phyloP scores from a whole-genome alignment of 2,888 invertebrate genomes.

The Argyresthia albistria region DNA sequence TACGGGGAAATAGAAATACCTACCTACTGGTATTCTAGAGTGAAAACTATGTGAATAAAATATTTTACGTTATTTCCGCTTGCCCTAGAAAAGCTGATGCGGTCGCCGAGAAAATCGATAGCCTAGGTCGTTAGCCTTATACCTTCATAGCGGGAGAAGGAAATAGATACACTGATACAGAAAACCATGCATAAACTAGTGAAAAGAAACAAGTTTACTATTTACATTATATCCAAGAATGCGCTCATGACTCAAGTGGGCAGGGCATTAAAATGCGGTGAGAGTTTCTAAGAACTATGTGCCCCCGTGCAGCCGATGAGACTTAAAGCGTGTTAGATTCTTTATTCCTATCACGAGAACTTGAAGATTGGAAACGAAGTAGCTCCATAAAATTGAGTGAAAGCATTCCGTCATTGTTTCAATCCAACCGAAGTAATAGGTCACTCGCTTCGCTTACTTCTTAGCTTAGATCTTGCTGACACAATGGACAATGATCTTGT shows the following conservation, averaged over 20 bases:
- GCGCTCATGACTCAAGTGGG: no score
- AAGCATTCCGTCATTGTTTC: neutral
- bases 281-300: no score
- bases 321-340: neutral
- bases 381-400: neutral
- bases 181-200: no score
- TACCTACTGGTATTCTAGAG: no score
- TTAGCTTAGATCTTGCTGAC: neutral
- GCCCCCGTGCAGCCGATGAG: no score
- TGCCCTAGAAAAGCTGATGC: slow-evolving; percentile 34
- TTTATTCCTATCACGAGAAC: neutral
- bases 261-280: no score
- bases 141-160: slow-evolving; percentile 4
- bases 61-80: slow-evolving; percentile 21
- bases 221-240: no score
- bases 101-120: slow-evolving; percentile 26
- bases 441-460: neutral
- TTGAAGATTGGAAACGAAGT: neutral
- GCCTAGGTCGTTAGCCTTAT: slow-evolving; percentile 39
- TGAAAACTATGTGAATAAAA: neutral
- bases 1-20: no score
- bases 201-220: no score
- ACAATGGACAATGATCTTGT: neutral
- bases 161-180: neutral
- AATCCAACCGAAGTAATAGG: neutral